A percentile compares a stretch with the other conserved stretches of the same genome.
Evolutionary conservation across 2,797 vertebrate species (phyloP).

Genomic region (Rhynchonycteris naso): DNA sequence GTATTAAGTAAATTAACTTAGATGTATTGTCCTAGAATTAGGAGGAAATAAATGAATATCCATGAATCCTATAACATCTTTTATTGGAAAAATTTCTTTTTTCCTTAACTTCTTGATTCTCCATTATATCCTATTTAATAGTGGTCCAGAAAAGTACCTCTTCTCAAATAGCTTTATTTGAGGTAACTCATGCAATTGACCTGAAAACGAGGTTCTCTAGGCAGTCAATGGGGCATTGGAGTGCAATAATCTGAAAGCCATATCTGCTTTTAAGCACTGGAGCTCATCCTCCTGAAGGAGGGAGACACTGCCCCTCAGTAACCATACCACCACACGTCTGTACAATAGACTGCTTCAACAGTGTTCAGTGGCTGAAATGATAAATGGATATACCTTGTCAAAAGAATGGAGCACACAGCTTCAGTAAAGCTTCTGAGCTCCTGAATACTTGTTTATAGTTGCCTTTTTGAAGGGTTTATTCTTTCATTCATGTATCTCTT

Average conservation of each 20-base stretch:
- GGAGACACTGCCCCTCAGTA: not conserved
- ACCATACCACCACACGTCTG: not conserved
- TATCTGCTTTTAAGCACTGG: not conserved
- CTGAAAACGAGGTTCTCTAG: not conserved
- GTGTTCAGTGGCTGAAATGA: not conserved
- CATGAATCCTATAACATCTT: not conserved
- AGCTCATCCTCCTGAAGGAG: not conserved
- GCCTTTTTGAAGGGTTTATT: not conserved
- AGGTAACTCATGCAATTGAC: not conserved
- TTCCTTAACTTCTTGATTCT: not conserved
- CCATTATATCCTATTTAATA: not conserved
- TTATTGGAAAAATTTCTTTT: not conserved
- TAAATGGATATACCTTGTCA: not conserved
- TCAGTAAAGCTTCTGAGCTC: slow-evolving; percentile 6
- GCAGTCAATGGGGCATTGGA: not conserved
- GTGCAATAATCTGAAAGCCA: not conserved
- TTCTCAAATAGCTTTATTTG: not conserved
- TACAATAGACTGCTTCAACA: not conserved
- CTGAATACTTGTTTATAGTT: not conserved
- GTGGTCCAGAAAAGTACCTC: not conserved
- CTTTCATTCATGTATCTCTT: not conserved
- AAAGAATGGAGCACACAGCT: not conserved
- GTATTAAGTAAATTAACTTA: not conserved
- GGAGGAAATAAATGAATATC: not conserved
- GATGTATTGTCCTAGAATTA: not conserved